Percentiles rank a stretch among this genome's conserved stretches.
phyloP scores from a whole-genome alignment of 2,113 vertebrate genomes.

The Corythoichthys intestinalis region DNA sequence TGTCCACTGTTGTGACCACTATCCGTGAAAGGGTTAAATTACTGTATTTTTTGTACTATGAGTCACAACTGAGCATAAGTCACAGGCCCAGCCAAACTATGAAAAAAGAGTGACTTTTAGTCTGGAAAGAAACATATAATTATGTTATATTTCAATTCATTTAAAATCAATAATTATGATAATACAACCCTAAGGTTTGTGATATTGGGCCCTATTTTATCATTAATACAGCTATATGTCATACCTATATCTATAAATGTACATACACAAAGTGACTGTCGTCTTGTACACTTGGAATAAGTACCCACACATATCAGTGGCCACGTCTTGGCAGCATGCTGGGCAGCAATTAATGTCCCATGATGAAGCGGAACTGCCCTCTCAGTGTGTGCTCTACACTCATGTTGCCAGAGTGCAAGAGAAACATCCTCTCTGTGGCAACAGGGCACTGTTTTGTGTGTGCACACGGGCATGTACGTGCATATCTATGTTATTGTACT shows the following conservation, averaged over 20 bases:
- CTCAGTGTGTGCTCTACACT: constrained; percentile 12
- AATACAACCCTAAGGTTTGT: too few relatives aligned
- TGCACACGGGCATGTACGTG: constrained; percentile 7
- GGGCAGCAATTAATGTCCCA: constrained; percentile 46
- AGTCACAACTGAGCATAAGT: too few relatives aligned
- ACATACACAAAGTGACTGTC: background rate
- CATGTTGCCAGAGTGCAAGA: constrained; percentile 8
- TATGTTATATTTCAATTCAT: too few relatives aligned
- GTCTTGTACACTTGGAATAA: background rate
- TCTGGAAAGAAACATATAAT: too few relatives aligned
- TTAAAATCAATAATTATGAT: too few relatives aligned
- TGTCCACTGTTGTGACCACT: too few relatives aligned
- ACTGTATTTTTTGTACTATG: too few relatives aligned
- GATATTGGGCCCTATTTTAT: background rate
- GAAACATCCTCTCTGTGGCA: constrained; percentile 14
- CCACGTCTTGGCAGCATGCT: constrained; percentile 29
- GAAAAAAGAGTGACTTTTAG: too few relatives aligned
- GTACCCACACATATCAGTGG: constrained; percentile 27
- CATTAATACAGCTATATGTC: background rate
- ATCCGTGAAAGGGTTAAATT: too few relatives aligned
- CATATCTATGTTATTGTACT: constrained; percentile 10
- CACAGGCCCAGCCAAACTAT: too few relatives aligned
- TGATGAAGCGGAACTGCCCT: constrained; percentile 37
- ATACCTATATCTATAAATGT: background rate
- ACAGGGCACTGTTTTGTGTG: constrained; percentile 1